These are phyloP conservation scores for Coracias cyanogaster DNA, from an alignment of 2,797 vertebrate genomes.

Conservation along the genomic window DNA sequence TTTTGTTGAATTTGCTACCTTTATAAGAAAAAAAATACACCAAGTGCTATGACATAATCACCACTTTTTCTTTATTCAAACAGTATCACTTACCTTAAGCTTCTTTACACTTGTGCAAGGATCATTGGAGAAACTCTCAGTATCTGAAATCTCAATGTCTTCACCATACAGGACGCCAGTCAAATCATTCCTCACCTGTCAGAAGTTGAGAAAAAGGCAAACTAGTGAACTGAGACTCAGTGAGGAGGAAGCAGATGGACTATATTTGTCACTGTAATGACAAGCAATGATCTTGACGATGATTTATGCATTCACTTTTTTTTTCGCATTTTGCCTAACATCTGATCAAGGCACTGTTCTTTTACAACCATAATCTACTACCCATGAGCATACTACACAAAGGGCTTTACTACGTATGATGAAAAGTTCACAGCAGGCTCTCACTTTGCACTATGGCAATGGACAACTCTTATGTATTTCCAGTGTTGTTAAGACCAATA, in stretches of 20 bases:
- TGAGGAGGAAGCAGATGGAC: not conserved
- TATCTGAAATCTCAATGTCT: constrained; percentile 97
- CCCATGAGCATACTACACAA: rapidly evolving
- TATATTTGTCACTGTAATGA: not conserved
- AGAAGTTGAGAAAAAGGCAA: constrained; percentile 63
- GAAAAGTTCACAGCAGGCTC: not conserved
- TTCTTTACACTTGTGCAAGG: constrained; percentile 98
- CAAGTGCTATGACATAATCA: not conserved
- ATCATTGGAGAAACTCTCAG: constrained; percentile 98
- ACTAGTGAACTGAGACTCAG: constrained; percentile 1
- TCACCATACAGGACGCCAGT: constrained; percentile 95
- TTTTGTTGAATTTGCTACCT: not conserved
- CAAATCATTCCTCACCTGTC: constrained; percentile 97
- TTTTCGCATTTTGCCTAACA: not conserved
- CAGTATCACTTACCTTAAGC: constrained; percentile 89
- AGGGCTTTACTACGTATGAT: rapidly evolving
- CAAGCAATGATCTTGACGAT: not conserved
- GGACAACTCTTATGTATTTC: not conserved
- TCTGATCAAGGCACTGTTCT: not conserved
- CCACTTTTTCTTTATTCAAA: not conserved
- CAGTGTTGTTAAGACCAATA: not conserved
- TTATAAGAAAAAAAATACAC: not conserved
- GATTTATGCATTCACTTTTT: not conserved
- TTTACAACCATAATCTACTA: not conserved
- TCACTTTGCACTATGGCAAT: not conserved